phyloP scores from a whole-genome alignment of 1,140 invertebrate genomes.

The Drosophila bocki region DNA sequence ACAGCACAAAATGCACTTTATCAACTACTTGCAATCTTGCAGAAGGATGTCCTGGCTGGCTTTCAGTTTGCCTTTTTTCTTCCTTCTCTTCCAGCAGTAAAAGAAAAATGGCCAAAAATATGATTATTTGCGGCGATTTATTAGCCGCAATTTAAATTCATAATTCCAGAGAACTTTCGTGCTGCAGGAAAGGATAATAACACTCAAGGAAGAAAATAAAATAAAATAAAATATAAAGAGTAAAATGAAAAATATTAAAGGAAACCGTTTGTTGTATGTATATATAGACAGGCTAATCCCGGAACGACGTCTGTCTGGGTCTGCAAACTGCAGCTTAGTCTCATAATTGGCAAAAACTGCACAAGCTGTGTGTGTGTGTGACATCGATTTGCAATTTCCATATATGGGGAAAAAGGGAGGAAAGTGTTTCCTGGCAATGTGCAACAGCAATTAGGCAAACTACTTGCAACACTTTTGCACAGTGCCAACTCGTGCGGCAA shows the following conservation, averaged over 20 bases:
- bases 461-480: conserved; percentile 42
- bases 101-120: conserved; percentile 47
- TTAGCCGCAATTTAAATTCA: conserved; percentile 78
- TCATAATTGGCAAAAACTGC: conserved; percentile 63
- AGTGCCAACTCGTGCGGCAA: conserved; percentile 38
- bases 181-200: conserved; percentile 18
- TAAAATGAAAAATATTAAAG: conserved; percentile 18
- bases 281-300: conserved; percentile 58
- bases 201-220: conserved; percentile 5
- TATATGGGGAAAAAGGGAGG: conserved; percentile 6
- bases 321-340: conserved; percentile 70
- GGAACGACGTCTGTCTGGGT: conserved; percentile 64
- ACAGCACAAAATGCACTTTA: conserved; percentile 70
- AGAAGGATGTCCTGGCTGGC: conserved; percentile 35
- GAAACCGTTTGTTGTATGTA: background rate
- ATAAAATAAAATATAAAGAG: conserved; percentile 2
- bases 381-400: conserved; percentile 38
- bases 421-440: conserved; percentile 40
- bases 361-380: conserved; percentile 8
- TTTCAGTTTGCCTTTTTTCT: conserved; percentile 15
- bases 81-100: conserved; percentile 13
- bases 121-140: conserved; percentile 67
- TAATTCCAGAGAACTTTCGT: conserved; percentile 68
- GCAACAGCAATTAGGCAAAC: conserved; percentile 65
- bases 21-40: conserved; percentile 65